phyloP scores from a whole-genome alignment of 1,140 invertebrate genomes.

The Nephila pilipes region DNA sequence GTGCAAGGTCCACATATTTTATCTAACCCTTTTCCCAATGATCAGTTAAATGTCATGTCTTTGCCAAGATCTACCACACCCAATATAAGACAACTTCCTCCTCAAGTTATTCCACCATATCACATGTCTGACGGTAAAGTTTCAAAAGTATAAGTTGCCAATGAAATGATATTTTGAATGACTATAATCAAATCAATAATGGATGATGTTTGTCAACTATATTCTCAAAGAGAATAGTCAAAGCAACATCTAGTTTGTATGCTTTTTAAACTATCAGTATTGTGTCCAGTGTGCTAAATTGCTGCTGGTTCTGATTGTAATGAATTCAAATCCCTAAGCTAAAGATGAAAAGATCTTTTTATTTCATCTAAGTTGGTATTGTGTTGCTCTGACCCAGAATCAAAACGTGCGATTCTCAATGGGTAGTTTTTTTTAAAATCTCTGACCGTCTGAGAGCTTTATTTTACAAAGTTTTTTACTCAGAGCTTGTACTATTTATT shows the following conservation, averaged over 20 bases:
- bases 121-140: conserved; percentile 74
- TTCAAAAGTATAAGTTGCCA: conserved; percentile 68
- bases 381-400: conserved; percentile 4
- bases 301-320: conserved; percentile 4
- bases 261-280: neutral
- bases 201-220: neutral
- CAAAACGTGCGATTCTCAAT: neutral
- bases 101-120: conserved; percentile 73
- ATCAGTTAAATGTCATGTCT: conserved; percentile 69
- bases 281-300: neutral
- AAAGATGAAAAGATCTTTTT: neutral
- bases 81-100: conserved; percentile 50
- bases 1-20: conserved; percentile 64
- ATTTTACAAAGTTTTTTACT: conserved; percentile 74
- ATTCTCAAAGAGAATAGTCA: neutral
- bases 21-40: conserved; percentile 70
- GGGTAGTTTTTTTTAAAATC: conserved; percentile 36
- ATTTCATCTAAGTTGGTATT: neutral
- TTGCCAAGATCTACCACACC: conserved; percentile 63
- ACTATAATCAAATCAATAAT: neutral
- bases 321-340: neutral
- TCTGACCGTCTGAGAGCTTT: conserved; percentile 69
- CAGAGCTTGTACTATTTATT: conserved; percentile 74
- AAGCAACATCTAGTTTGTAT: neutral
- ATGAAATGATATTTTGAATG: neutral